Conservation (phyloP, 2,888 invertebrate species). For the Crepidodera aurea region DNA sequence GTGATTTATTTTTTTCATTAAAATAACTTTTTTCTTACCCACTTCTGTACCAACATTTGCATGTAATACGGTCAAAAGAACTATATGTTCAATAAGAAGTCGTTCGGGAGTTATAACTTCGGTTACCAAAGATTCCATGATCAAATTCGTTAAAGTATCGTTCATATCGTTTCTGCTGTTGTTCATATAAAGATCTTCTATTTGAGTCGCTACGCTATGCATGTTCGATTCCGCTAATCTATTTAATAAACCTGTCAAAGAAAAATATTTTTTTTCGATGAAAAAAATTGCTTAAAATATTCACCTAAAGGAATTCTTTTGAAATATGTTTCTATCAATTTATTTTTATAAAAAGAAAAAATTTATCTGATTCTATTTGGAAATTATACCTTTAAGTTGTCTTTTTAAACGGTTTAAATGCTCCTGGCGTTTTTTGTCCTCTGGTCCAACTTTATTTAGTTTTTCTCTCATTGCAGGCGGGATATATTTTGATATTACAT, state of each 20-base stretch:
- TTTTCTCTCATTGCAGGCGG: constrained; percentile 81
- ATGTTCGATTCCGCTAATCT: constrained; percentile 88
- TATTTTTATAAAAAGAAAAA: too few species aligned
- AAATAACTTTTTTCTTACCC: constrained; percentile 64
- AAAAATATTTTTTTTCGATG: too few species aligned
- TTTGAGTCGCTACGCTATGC: constrained; percentile 78
- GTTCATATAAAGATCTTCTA: constrained; percentile 81
- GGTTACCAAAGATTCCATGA: constrained; percentile 74
- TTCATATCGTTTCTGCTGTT: constrained; percentile 88
- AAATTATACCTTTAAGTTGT: constrained; percentile 84
- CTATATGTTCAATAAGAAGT: constrained; percentile 83
- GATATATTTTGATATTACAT: constrained; percentile 69
- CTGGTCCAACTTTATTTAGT: constrained; percentile 57
- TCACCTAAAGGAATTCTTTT: too few species aligned
- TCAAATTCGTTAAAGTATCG: constrained; percentile 73
- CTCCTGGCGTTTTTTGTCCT: constrained; percentile 63
- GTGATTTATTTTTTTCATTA: neutral
- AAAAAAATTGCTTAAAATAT: too few species aligned
- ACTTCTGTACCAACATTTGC: constrained; percentile 92
- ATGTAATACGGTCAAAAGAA: constrained; percentile 84
- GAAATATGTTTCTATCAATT: too few species aligned
- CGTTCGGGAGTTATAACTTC: constrained; percentile 73
- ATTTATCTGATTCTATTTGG: too few species aligned
- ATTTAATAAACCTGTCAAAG: constrained; percentile 73
- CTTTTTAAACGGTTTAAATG: constrained; percentile 74